A percentile compares a stretch with the other conserved stretches of the same genome.
Conservation (phyloP, 2,113 vertebrate species). For the Pseudorasbora parva region DNA sequence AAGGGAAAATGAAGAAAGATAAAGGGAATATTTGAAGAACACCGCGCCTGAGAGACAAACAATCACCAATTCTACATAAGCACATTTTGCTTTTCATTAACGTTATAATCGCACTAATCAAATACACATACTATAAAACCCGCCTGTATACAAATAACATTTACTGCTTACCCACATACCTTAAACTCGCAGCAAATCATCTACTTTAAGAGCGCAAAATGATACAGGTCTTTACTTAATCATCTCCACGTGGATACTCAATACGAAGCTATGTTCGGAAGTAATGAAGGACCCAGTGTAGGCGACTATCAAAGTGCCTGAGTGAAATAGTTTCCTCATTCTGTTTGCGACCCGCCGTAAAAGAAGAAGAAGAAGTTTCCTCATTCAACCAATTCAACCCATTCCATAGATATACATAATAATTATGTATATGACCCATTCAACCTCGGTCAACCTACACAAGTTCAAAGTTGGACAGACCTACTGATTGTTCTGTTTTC, state of each 20-base stretch:
- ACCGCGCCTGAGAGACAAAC: no score
- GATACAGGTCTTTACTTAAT: neutral
- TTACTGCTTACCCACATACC: neutral
- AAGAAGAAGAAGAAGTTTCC: no score
- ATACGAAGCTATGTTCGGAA: no score
- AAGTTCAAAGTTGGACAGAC: neutral
- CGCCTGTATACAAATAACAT: no score
- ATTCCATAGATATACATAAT: no score
- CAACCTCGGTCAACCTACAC: no score
- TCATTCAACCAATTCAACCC: no score
- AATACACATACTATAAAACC: neutral
- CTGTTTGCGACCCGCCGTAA: no score
- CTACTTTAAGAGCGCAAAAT: neutral
- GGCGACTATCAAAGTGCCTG: conserved; percentile 22
- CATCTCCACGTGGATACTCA: conserved; percentile 27
- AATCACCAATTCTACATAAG: neutral
- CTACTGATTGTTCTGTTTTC: neutral
- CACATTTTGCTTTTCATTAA: neutral
- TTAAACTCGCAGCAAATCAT: no score
- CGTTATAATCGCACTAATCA: neutral
- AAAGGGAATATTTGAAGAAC: no score
- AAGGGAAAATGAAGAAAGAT: neutral
- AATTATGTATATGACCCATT: no score
- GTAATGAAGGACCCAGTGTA: conserved; percentile 4
- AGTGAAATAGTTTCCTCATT: neutral